phyloP scores from a whole-genome alignment of 2,888 invertebrate species.

The Epinotia bilunana region DNA sequence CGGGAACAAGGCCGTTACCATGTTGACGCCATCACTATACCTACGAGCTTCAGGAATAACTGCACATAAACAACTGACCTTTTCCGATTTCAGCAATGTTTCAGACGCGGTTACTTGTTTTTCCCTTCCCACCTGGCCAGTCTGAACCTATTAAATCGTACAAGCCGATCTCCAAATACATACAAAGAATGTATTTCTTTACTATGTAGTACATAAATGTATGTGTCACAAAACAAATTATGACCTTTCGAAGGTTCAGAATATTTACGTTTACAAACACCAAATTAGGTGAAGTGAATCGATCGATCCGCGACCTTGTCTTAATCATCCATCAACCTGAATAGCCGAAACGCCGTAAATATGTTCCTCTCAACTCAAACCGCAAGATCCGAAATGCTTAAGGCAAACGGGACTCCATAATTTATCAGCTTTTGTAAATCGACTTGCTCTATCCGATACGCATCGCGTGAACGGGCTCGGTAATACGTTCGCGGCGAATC shows the following conservation, averaged over 20 bases:
- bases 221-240: neutral
- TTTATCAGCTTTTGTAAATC: conserved; percentile 45
- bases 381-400: conserved; percentile 40
- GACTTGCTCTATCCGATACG: conserved; percentile 40
- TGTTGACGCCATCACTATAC: neutral
- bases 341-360: conserved; percentile 30
- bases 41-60: neutral
- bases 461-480: conserved; percentile 40
- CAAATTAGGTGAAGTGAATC: neutral
- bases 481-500: conserved; percentile 39
- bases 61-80: neutral
- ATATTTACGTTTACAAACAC: neutral
- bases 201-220: neutral
- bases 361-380: conserved; percentile 39
- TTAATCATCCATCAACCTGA: conserved; percentile 29
- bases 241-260: neutral
- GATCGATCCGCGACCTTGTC: neutral
- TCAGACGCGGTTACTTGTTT: too few species aligned
- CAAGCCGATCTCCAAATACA: neutral
- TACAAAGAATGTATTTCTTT: too few species aligned
- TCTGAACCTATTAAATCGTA: neutral
- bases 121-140: too few species aligned
- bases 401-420: conserved; percentile 41
- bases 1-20: neutral
- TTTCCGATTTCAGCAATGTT: neutral